Base-by-base conservation (phyloP, 2,113 vertebrate genomes). In the Phylloscopus whistleri region DNA sequence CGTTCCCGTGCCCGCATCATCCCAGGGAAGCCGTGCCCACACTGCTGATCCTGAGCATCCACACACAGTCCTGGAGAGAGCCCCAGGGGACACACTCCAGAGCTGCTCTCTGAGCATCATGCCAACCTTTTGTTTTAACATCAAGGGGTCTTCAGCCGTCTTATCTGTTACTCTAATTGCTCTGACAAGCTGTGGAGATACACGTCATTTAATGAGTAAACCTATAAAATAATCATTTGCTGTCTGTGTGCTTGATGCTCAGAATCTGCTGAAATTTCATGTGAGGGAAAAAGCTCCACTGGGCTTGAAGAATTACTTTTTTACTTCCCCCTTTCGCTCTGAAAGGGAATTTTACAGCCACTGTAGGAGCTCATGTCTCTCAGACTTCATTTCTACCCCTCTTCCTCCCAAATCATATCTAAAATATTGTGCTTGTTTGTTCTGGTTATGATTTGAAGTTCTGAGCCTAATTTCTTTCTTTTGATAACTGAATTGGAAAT, bases 121-220 rank as follows among this genome's bases (percentile, higher is more conserved):
- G 75, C 63, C 67, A 89, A 75, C 63, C 69, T 87, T 73, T 91
- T 69, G 73, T 72, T 95, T 90, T 28, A 87, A 73, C 58, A 66
- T 89, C 83, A 60, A 94, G 76, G 82, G 92, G 90, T 87, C 95
- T 89, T 87, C 95, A 95, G 83, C 66, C 80, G 8, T 97, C 96
- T 96, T 90, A 95, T 89, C 62, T 56, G 43, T 81, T 84, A 72
- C 83, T 72, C 41, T 85, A 84, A 70, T 87, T 89, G 77, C 67
- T 93, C 53, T 95, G 84, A 91, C 69, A 80, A 76, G 52, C 49
- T 85, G 35, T 56, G 81, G 75, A 88, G 82, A 58, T 88, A 92
- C 88, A 95, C 59, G 1, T 91, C 67, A 79, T 76, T 90, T 88
- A 83, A 90, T 81, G 75, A 72, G 84, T 87, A 90, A 91, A 80